These are phyloP conservation scores for Ctenopoma kingsleyae DNA, from an alignment of 2,797 vertebrate genomes.

Conservation along the genomic window DNA sequence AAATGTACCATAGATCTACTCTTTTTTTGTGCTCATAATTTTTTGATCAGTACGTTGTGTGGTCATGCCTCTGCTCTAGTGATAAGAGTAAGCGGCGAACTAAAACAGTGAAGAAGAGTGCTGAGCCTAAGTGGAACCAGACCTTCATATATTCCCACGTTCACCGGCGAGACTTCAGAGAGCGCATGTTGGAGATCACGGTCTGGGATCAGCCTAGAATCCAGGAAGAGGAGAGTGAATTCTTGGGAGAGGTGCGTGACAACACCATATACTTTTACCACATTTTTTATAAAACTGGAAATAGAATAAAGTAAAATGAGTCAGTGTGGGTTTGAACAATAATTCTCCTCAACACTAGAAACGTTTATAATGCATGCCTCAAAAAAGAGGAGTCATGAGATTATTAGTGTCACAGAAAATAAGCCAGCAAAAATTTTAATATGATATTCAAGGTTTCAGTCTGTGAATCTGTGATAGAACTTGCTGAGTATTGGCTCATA, in stretches of 20 bases:
- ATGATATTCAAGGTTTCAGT: neutral
- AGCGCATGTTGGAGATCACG: slow-evolving; percentile 95
- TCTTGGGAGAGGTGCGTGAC: slow-evolving; percentile 92
- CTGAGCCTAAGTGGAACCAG: slow-evolving; percentile 97
- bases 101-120: slow-evolving; percentile 95
- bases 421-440: neutral
- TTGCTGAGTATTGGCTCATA: no score
- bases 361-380: neutral
- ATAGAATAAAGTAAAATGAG: neutral
- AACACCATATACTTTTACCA: neutral
- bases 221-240: slow-evolving; percentile 95
- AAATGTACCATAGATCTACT: neutral
- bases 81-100: slow-evolving; percentile 97
- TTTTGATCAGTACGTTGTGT: neutral
- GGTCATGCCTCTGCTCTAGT: slow-evolving; percentile 71
- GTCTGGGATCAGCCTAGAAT: slow-evolving; percentile 96
- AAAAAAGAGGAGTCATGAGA: neutral
- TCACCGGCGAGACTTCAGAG: slow-evolving; percentile 95
- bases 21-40: neutral
- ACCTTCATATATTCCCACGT: slow-evolving; percentile 95
- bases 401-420: neutral
- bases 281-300: no score
- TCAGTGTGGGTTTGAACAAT: neutral
- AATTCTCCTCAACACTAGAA: neutral
- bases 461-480: neutral